Evolutionary conservation across 2,888 invertebrate species (phyloP).

Genomic region (Drosophila colorata): DNA sequence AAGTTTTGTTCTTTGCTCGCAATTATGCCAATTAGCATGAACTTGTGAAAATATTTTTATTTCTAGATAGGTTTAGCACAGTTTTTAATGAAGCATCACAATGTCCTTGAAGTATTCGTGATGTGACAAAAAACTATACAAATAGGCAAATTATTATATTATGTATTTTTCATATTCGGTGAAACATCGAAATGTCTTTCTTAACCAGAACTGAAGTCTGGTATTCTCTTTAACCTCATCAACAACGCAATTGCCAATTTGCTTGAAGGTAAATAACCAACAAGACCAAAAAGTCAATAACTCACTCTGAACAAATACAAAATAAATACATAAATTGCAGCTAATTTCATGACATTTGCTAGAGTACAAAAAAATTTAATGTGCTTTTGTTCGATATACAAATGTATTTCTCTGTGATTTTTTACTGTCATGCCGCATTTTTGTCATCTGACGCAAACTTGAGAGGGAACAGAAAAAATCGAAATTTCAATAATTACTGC

Average conservation of each 20-base stretch:
- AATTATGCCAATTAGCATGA: constrained; percentile 48
- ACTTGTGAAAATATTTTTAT: constrained; percentile 16
- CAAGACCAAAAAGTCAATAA: constrained; percentile 12
- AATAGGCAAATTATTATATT: constrained; percentile 5
- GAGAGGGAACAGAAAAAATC: constrained; percentile 7
- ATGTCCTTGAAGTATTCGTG: constrained; percentile 28
- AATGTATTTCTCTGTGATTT: constrained; percentile 13
- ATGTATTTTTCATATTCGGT: neutral
- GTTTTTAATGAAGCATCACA: constrained; percentile 22
- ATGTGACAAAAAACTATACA: constrained; percentile 15
- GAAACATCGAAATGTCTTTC: neutral
- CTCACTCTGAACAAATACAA: constrained; percentile 10
- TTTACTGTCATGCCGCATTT: constrained; percentile 27
- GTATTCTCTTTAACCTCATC: constrained; percentile 1
- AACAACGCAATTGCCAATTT: constrained; percentile 37
- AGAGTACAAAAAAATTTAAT: constrained; percentile 15
- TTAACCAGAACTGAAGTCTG: neutral
- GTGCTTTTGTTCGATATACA: constrained; percentile 19
- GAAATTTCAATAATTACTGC: constrained; percentile 18
- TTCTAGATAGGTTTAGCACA: constrained; percentile 28
- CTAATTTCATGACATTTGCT: constrained; percentile 13
- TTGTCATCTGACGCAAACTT: constrained; percentile 47
- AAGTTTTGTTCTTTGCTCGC: constrained; percentile 12
- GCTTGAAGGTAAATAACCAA: constrained; percentile 26
- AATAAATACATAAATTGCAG: constrained; percentile 14